Evolutionary conservation across 2,113 vertebrate species (phyloP).

Genomic region (Gila orcuttii): DNA sequence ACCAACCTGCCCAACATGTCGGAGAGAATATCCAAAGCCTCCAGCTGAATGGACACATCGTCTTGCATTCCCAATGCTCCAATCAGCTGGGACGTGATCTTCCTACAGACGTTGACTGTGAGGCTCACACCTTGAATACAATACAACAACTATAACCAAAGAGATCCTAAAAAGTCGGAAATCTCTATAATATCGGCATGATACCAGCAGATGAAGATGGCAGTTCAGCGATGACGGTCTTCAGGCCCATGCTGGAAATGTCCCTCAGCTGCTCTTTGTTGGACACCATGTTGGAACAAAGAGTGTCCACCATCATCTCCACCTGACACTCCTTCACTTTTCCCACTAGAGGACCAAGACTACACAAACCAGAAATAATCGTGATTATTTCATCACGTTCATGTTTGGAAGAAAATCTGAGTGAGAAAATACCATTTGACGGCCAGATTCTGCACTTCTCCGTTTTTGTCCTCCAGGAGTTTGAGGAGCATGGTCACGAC

Average conservation of each 20-base stretch:
- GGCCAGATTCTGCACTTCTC: constrained; percentile 94
- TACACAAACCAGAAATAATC: constrained; percentile 60
- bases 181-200: neutral
- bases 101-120: constrained; percentile 88
- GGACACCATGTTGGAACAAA: constrained; percentile 91
- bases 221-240: constrained; percentile 89
- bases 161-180: neutral
- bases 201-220: constrained; percentile 86
- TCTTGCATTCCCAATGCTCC: constrained; percentile 90
- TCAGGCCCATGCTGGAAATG: constrained; percentile 93
- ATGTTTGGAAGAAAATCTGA: neutral
- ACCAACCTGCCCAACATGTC: constrained; percentile 94
- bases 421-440: constrained; percentile 84
- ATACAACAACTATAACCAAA: neutral
- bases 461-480: constrained; percentile 93
- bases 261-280: constrained; percentile 94
- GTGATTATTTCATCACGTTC: neutral
- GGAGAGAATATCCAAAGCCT: constrained; percentile 95
- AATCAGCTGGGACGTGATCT: constrained; percentile 92
- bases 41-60: constrained; percentile 90
- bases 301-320: constrained; percentile 90
- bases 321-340: constrained; percentile 97
- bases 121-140: constrained; percentile 78
- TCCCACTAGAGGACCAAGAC: constrained; percentile 90
- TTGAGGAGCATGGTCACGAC: constrained; percentile 90